A percentile compares a stretch with the other conserved stretches of the same genome.
These are phyloP conservation scores for Coleophora deauratella DNA, from an alignment of 2,888 invertebrate species.

Conservation along the genomic window DNA sequence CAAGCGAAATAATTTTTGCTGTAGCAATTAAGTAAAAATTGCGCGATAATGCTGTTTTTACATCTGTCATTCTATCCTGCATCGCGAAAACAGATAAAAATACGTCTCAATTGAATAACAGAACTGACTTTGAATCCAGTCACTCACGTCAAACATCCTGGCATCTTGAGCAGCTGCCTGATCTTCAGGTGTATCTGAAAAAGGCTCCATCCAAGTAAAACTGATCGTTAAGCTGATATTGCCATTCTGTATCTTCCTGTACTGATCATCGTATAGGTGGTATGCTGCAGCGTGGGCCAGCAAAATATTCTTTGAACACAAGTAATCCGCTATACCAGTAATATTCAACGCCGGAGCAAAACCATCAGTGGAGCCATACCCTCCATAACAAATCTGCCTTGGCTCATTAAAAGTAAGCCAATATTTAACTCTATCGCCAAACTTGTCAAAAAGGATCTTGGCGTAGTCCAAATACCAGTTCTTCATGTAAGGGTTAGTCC, in stretches of 20 bases:
- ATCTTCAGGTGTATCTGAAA: slow-evolving; percentile 56
- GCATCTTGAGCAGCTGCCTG: slow-evolving; percentile 64
- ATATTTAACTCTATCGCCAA: slow-evolving; percentile 60
- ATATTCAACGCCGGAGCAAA: slow-evolving; percentile 48
- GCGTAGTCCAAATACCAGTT: slow-evolving; percentile 74
- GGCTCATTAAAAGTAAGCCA: slow-evolving; percentile 78
- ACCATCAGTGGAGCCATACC: slow-evolving; percentile 35
- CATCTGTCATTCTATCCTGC: too few species aligned
- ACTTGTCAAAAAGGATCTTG: slow-evolving; percentile 56
- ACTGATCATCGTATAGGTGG: slow-evolving; percentile 45
- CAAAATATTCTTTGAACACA: slow-evolving; percentile 68
- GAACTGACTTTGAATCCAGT: too few species aligned
- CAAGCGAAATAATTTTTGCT: too few species aligned
- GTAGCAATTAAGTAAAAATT: too few species aligned
- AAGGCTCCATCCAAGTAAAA: slow-evolving; percentile 65
- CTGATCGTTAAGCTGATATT: slow-evolving; percentile 44
- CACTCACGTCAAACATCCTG: slow-evolving; percentile 68
- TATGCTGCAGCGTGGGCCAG: slow-evolving; percentile 71
- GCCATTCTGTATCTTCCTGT: slow-evolving; percentile 33
- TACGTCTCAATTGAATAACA: too few species aligned
- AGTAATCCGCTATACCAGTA: slow-evolving; percentile 62
- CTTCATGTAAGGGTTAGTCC: slow-evolving; percentile 68
- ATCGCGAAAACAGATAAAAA: too few species aligned
- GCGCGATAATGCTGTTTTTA: too few species aligned
- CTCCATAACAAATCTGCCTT: slow-evolving; percentile 43